Evolutionary conservation across 2,113 vertebrate species (phyloP).

Genomic region (Kryptolebias marmoratus): DNA sequence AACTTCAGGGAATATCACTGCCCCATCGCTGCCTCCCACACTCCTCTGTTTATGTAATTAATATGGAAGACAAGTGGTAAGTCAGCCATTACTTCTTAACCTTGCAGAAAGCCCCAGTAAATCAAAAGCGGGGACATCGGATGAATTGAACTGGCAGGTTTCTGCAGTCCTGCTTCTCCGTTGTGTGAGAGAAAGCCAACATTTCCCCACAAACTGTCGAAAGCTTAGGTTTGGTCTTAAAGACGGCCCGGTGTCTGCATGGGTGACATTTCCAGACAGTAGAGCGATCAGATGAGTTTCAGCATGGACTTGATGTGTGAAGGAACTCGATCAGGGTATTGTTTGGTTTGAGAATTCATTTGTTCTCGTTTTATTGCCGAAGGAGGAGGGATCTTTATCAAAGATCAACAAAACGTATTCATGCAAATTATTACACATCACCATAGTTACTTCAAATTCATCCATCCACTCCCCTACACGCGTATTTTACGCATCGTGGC

Average conservation of each 20-base stretch:
- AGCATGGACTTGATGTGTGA: slow-evolving; percentile 19
- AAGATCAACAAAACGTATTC: too few relatives aligned
- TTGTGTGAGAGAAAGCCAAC: slow-evolving; percentile 12
- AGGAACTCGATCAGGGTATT: slow-evolving; percentile 33
- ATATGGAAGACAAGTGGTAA: slow-evolving; percentile 64
- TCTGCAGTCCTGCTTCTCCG: slow-evolving; percentile 4
- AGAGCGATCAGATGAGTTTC: neutral
- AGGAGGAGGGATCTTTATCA: too few relatives aligned
- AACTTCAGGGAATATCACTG: slow-evolving; percentile 61
- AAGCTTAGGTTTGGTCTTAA: neutral
- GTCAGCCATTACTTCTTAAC: slow-evolving; percentile 68
- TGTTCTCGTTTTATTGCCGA: neutral
- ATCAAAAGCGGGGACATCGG: slow-evolving; percentile 39
- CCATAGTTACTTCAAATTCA: too few relatives aligned
- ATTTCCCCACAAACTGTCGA: neutral
- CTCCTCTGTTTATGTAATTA: slow-evolving; percentile 61
- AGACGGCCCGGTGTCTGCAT: neutral
- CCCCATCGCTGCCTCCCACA: slow-evolving; percentile 45
- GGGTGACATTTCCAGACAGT: slow-evolving; percentile 20
- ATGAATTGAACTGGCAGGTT: slow-evolving; percentile 25
- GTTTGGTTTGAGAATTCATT: slow-evolving; percentile 44
- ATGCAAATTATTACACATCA: too few relatives aligned
- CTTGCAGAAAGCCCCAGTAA: slow-evolving; percentile 59
- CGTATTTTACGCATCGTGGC: too few relatives aligned
- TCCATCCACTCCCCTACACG: too few relatives aligned